Evolutionary conservation across 2,797 vertebrate genomes (phyloP), one percentile per base, ranked within the genome.

Genomic region (Anas capensis): DNA sequence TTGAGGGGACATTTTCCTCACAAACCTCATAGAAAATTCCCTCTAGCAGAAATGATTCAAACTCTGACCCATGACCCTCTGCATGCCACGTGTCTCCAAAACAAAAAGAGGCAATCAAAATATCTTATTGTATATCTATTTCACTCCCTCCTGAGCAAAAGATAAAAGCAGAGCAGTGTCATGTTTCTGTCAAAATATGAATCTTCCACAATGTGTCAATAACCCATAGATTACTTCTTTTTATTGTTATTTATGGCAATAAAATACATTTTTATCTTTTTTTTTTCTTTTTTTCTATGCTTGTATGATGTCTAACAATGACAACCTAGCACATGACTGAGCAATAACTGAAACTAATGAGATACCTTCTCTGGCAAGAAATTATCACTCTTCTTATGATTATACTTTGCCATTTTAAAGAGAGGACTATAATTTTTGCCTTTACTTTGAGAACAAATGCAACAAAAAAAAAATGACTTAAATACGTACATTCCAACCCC

Each of bases 161-260:
- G 12, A 87, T 44, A 85, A 82, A 83, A 88, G 64, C 38, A 80
- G 29, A 88, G n/a, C 29, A 84, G 33, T 20, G 54, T 5, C 49
- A 24, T 11, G 13, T 61, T 94, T 84, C 87, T 86, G 38, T 73
- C 75, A 94, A 92, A 85, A 82, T 33, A 80, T 8, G 42, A 68
- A 76, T 88, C 81, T 76, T 76, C n/a, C 38, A 42, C 29, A 79
- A 84, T 57, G 49, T 2, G 1, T 36, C 66, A 72, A 51, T n/a
- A 90, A 18, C 6, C 56, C 61, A 82, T 31, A 65, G 26, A 42
- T 24, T 6, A 62, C 4, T 23, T 21, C 42, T 29, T 14, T 14
- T 56, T 19, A 33, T 10, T 44, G 33, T 23, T 26, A 56, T 84
- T 90, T 84, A 82, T 38, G 18, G 36, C 16, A 86, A 76, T 38